Evolutionary conservation across 2,888 invertebrate species (phyloP), one percentile per base, ranked within the genome.

Genomic region (Pandemis heparana): DNA sequence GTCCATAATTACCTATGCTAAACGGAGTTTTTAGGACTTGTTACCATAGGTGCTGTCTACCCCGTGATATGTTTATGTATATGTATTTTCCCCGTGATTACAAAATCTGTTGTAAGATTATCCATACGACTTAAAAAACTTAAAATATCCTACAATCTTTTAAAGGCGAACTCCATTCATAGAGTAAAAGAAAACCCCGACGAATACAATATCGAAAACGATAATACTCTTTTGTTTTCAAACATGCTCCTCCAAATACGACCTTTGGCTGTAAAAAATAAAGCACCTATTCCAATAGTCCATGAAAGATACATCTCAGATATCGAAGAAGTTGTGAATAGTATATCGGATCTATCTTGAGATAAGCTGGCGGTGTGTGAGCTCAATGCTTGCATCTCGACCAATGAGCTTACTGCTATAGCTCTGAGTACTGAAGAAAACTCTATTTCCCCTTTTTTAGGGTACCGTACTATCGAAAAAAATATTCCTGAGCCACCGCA

Each of bases 281-380:
- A 32, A 56, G 67, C 68, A 8, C 7, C 8, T 9, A 53, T 18
- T 53, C 53, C 53, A 9, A 1, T 12, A 43, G 51, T 53, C 32
- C 16, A 9, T 23, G 10, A 5, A 46, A 7, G 63, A 46, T 23
- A 23, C 14, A 12, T 61, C 8, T 43, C 10, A 46, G 53, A 68
- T 46, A 65, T 64, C 32, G 60, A 63, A 71, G 18, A 46, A 66
- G 51, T 66, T 67, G 63, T 67, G 53, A 61, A 18, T 53, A 9
- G 67, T 63, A 56, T 72, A 72, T 62, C 62, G 66, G 67, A 72
- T 72, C 59, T 51, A 65, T 71, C 65, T 65, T 65, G 65, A 38
- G 71, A 71, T 66, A 66, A 71, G 59, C 71, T 23, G n/a, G 23
- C 41, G 60, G 71, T 48, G 60, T 71, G 48, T 51, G 65, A 8